Base-by-base conservation (phyloP, 2,888 invertebrate genomes). In the Lycia hirtaria region DNA sequence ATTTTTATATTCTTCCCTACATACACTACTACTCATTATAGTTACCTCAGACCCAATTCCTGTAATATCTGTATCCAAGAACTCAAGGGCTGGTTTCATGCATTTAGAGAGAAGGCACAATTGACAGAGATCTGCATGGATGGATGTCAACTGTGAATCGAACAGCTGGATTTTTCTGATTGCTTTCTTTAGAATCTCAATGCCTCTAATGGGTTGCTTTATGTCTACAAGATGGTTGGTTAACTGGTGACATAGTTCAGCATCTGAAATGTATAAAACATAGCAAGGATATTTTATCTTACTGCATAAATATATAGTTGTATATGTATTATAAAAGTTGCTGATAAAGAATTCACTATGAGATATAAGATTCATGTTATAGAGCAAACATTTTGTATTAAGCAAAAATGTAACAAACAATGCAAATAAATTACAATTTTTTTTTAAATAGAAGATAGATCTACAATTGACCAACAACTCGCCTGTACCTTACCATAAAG, bases 111-210 rank as follows among this genome's bases (percentile, higher is more conserved):
- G 87, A 45, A 99, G 93, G 88, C 98, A 98, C 14, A 99, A 92
- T 85, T 98, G 97, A 81, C 98, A 98, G 50, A 99, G 93, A 87
- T 98, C 98, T 12, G 98, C 96, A 88, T 99, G 99, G 67, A 99
- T 95, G 2, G 98, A 97, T 24, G 98, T 99, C 62, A 99, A 90
- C 84, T 98, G 98, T 10, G 97, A 96, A 72, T 97, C 96, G 85
- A 95, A 95, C 15, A 97, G 87, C 79, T 97, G 97, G 68, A 98
- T 95, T 86, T 98, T 98, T 67, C 95, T 94, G 65, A 98, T 97
- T 12, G 98, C 98, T 78, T 95, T 95, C 64, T 94, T 94, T 49
- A 99, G 81, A 49, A 98, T 92, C 77, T 94, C 94, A 56, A 99
- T 97, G 14, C 98, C 98, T 77, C 95, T 93, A 68, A 97, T 94